Evolutionary conservation across 2,113 vertebrate genomes (phyloP).

Genomic region (Alces alces): DNA sequence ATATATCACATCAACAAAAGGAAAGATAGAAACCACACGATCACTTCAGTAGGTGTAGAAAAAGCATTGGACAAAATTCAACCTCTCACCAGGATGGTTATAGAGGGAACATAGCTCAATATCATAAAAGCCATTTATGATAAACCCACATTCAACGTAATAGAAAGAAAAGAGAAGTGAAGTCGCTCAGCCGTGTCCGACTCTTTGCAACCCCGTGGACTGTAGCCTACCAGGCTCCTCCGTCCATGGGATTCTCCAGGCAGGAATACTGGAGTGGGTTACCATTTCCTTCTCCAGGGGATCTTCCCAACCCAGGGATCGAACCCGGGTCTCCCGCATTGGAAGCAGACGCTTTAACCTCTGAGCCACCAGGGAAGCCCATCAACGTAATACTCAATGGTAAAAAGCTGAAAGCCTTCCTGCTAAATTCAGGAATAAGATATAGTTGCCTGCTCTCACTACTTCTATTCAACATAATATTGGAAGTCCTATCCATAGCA

Average conservation of each 20-base stretch:
- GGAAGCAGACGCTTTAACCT: too few relatives aligned
- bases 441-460: neutral
- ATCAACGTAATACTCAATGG: neutral
- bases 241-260: too few relatives aligned
- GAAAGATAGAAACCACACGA: neutral
- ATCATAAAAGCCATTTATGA: neutral
- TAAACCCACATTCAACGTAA: neutral
- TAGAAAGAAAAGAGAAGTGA: too few relatives aligned
- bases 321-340: too few relatives aligned
- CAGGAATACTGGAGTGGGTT: too few relatives aligned
- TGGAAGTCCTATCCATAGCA: neutral
- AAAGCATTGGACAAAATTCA: neutral
- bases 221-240: too few relatives aligned
- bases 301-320: too few relatives aligned
- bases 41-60: neutral
- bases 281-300: too few relatives aligned
- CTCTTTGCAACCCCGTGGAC: too few relatives aligned
- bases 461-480: neutral
- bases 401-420: neutral
- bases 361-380: too few relatives aligned
- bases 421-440: neutral
- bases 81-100: neutral
- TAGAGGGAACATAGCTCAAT: neutral
- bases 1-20: neutral
- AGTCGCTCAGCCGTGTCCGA: too few relatives aligned